These are phyloP conservation scores for Dioctria linearis DNA, from an alignment of 2,888 invertebrate genomes.

Conservation along the genomic window DNA sequence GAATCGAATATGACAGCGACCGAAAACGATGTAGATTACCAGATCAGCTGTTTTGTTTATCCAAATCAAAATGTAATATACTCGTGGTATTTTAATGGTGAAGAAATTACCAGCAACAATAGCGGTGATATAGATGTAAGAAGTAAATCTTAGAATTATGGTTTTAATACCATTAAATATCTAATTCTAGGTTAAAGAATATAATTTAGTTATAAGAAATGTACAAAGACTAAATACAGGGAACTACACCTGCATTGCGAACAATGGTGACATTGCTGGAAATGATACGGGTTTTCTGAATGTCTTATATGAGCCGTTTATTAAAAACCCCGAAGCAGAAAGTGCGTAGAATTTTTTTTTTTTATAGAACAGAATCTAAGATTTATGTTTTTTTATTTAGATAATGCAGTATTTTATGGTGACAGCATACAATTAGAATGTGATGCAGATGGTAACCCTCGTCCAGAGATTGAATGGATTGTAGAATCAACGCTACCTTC, in stretches of 20 bases:
- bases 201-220: conserved; percentile 54
- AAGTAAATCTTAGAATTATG: not conserved
- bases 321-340: conserved; percentile 40
- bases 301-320: conserved; percentile 55
- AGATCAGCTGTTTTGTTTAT: conserved; percentile 56
- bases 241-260: conserved; percentile 56
- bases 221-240: conserved; percentile 52
- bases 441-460: conserved; percentile 53
- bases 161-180: conserved; percentile 6
- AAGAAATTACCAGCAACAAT: conserved; percentile 39
- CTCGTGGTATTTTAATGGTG: conserved; percentile 51
- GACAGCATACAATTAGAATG: conserved; percentile 48
- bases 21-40: conserved; percentile 55
- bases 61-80: conserved; percentile 34
- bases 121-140: conserved; percentile 1
- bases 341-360: not conserved
- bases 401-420: conserved; percentile 34
- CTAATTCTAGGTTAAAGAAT: conserved; percentile 43
- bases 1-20: conserved; percentile 50
- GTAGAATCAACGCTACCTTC: not conserved
- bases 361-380: too few species aligned
- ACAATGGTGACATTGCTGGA: conserved; percentile 37
- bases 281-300: conserved; percentile 51
- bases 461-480: conserved; percentile 51
- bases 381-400: conserved; percentile 8